Evolutionary conservation across 2,888 invertebrate species (phyloP), one percentile per base, ranked within the genome.

Genomic region (Sipunculus nudus): DNA sequence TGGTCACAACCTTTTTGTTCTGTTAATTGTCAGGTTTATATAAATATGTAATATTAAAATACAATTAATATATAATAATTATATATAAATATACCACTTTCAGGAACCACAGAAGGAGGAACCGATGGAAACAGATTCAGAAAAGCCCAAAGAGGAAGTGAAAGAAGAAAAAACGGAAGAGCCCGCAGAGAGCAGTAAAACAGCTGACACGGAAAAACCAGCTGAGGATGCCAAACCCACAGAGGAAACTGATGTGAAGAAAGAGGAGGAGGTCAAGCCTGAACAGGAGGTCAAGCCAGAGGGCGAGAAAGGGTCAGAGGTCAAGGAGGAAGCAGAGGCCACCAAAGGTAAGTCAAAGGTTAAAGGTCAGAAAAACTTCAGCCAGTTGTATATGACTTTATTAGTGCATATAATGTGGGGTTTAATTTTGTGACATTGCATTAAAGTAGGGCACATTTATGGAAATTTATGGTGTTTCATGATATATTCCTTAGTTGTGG

Each of bases 141-240:
- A 57, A 65, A 38, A 28, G 26, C 29, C 26, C 21, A 6, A 41
- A 29, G 45, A 16, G 26, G 46, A 55, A 40, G 54, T 58, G 39
- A 52, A 54, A 31, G 25, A 49, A 31, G 53, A 46, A 19, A 35
- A 29, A 40, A 35, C 19, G 13, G 52, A 49, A 41, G 38, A 56
- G 31, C 48, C 67, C n/a, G 57, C 58, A 16, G 67, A 61, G 3
- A 75, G 70, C 3, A 77, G 75, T 3, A 71, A 75, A 13, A 70
- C 62, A 40, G 78, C 80, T 53, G 47, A 72, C 0, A 77, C 80
- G 57, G 68, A 75, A n/a, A 80, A 78, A 54, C 70, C 66, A 53
- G n/a, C 46, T 2, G 54, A 50, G 39, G 53, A 53, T 28, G 32
- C 47, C 25, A 45, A 47, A 55, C 53, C 53, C 19, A 52, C 43